These are phyloP conservation scores for Leptosomus discolor DNA, from an alignment of 2,113 vertebrate species.

Conservation along the genomic window DNA sequence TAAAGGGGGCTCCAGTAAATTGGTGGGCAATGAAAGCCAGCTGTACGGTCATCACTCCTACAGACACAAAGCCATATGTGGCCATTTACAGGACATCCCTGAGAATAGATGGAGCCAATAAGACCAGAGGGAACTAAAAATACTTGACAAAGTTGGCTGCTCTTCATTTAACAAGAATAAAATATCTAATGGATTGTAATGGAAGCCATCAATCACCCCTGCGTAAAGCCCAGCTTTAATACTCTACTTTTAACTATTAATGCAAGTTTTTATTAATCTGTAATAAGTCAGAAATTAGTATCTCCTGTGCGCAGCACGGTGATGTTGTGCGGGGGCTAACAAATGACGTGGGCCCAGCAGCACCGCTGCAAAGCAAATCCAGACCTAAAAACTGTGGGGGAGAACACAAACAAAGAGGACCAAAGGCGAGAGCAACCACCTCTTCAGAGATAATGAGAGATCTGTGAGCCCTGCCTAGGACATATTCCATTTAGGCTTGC, in stretches of 20 bases:
- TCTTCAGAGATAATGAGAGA: background rate
- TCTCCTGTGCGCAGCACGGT: background rate
- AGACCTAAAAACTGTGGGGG: background rate
- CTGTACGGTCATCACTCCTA: constrained; percentile 83
- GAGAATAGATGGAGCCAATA: constrained; percentile 79
- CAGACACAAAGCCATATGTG: constrained; percentile 85
- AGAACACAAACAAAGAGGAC: background rate
- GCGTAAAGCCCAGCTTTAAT: constrained; percentile 34
- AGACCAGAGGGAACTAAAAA: constrained; percentile 80
- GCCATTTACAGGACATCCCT: constrained; percentile 79
- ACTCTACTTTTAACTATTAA: constrained; percentile 73
- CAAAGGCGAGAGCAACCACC: accelerated
- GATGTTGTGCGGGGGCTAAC: constrained; percentile 2
- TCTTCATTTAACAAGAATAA: constrained; percentile 86
- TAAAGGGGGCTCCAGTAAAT: constrained; percentile 80
- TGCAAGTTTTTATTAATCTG: constrained; percentile 68
- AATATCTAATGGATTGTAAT: constrained; percentile 84
- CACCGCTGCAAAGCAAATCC: background rate
- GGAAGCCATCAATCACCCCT: constrained; percentile 73
- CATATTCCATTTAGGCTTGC: background rate
- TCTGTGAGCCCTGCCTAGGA: background rate
- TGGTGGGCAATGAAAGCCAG: constrained; percentile 84
- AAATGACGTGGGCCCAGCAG: background rate
- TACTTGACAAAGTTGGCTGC: constrained; percentile 82
- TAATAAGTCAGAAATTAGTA: constrained; percentile 65